Conservation (phyloP, 2,888 invertebrate species). For the Chrysotoxum bicinctum region DNA sequence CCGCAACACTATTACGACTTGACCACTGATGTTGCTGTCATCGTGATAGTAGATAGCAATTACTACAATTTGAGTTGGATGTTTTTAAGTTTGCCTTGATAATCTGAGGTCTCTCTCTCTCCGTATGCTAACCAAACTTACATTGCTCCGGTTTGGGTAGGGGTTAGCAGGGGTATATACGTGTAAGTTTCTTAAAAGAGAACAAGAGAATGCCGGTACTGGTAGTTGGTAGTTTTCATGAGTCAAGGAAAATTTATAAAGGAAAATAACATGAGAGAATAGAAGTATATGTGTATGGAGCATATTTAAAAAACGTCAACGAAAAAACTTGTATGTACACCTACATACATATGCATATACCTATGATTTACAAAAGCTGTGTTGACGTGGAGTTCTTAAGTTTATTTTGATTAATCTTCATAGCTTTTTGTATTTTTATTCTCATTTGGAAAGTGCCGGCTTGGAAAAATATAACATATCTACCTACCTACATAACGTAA, state of each 20-base stretch:
- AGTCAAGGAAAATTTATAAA: slow-evolving; percentile 17
- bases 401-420: slow-evolving; percentile 21
- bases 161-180: not conserved
- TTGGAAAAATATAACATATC: not conserved
- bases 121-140: slow-evolving; percentile 19
- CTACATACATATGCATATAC: not conserved
- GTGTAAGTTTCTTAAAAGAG: slow-evolving; percentile 14
- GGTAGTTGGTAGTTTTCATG: slow-evolving; percentile 15
- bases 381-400: slow-evolving; percentile 17
- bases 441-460: slow-evolving; percentile 13
- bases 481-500: not conserved
- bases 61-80: not conserved
- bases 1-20: not conserved
- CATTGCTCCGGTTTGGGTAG: not conserved
- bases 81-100: not conserved
- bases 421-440: not conserved
- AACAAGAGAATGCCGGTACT: slow-evolving; percentile 14
- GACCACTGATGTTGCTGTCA: not conserved
- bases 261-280: slow-evolving; percentile 15
- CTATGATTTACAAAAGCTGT: slow-evolving; percentile 22
- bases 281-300: not conserved
- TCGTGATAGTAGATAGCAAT: not conserved
- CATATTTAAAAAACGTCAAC: slow-evolving; percentile 36
- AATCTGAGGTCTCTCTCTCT: not conserved
- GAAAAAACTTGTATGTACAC: not conserved